Percentiles rank a stretch among this genome's conserved stretches.
These are phyloP conservation scores for Cephus pulcher DNA, from an alignment of 2,888 invertebrate species.

Conservation along the genomic window DNA sequence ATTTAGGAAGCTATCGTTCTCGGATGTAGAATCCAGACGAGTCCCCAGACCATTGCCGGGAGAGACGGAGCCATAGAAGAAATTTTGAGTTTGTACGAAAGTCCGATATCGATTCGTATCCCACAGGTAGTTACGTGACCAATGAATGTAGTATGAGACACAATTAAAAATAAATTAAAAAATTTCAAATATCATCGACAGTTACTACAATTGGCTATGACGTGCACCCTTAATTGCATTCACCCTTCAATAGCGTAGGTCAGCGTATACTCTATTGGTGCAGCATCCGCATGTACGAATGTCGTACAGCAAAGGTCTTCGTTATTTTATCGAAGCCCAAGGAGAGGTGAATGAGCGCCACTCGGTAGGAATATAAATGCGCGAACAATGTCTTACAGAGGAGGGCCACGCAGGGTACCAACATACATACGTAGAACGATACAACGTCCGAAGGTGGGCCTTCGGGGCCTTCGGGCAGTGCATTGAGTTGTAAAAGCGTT, in stretches of 20 bases:
- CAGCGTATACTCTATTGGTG: not conserved
- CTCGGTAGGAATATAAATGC: conserved; percentile 52
- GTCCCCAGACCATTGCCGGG: not conserved
- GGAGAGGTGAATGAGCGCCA: conserved; percentile 51
- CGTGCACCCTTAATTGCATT: not conserved
- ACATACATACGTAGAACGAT: conserved; percentile 1
- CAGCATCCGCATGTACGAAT: not conserved
- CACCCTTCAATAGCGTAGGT: not conserved
- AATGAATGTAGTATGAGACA: too few species aligned
- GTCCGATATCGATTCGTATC: not conserved
- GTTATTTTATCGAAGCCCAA: conserved; percentile 9
- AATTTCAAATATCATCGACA: not conserved
- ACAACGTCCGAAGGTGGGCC: conserved; percentile 22
- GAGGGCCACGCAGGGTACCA: not conserved
- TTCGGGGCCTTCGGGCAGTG: conserved; percentile 46
- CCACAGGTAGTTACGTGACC: not conserved
- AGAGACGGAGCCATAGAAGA: not conserved
- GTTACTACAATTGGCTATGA: not conserved
- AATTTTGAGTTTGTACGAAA: not conserved
- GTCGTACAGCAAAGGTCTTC: not conserved
- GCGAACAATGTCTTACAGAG: conserved; percentile 38
- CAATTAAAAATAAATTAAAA: not conserved
- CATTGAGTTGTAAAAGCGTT: conserved; percentile 67
- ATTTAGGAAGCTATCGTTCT: conserved; percentile 50
- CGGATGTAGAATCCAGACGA: not conserved